Evolutionary conservation across 2,888 invertebrate species (phyloP), one percentile per base, ranked within the genome.

Genomic region (Cartodere bifasciata): DNA sequence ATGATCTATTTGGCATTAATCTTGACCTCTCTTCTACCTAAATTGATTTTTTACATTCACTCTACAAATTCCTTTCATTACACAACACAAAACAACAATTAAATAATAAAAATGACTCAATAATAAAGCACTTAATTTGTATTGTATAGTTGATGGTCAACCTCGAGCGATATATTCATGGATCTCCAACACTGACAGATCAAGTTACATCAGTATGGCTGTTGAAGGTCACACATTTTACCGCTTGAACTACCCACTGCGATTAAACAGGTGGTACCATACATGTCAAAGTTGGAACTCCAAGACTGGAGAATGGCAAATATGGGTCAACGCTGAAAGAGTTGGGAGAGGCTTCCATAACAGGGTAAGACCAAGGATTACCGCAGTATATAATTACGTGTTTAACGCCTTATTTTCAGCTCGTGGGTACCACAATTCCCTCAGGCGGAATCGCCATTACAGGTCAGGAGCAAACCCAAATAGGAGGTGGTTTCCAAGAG

Each of bases 271-370:
- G 55, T 86, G 85, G 85, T 85, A 85, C 64, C 86, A 86, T 58
- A 76, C 80, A 29, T 86, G 86, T 50, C 79, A 82, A 48, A 85
- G 85, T 31, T 86, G 86, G 86, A 86, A 85, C 55, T 85, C 85
- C 11, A 79, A 77, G 53, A 84, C 85, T 4, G 86, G 86, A 28
- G 86, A 86, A 60, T 86, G 86, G 86, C 86, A 86, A 61, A 72
- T 85, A 44, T 86, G 86, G 85, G 75, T 86, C 38, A 83, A 84
- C 55, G 77, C 77, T 12, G 86, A 86, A 57, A 68, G 86, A 42
- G 83, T 86, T 29, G 85, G 85, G 41, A 70, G 86, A 50, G 86
- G 86, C 36, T 86, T 83, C 58, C 79, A 85, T 60, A 86, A 86
- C 55, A 70, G 84, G 62, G 86, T 86, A 63, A 74, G 73, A n/a